These are phyloP conservation scores for Oriolus oriolus DNA, from an alignment of 2,113 vertebrate species.

Conservation along the genomic window DNA sequence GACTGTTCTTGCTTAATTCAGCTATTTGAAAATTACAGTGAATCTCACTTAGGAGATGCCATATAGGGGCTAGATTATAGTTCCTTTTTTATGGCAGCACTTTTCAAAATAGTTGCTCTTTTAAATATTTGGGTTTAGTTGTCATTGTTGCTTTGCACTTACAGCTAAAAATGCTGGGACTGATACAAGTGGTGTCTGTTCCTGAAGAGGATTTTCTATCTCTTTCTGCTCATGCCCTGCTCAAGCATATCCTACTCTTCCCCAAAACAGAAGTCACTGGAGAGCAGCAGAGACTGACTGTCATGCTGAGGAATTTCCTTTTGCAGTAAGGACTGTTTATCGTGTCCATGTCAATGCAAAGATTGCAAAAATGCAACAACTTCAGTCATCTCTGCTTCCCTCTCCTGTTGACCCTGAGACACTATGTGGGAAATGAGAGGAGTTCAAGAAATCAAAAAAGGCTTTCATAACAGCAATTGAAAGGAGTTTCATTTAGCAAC, in stretches of 20 bases:
- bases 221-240: neutral
- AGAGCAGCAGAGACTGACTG: neutral
- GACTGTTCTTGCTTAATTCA: neutral
- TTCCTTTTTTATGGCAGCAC: neutral
- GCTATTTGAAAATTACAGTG: neutral
- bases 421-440: neutral
- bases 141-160: neutral
- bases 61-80: neutral
- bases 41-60: neutral
- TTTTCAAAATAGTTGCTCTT: neutral
- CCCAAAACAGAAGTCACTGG: neutral
- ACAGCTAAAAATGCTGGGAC: neutral
- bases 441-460: neutral
- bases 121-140: neutral
- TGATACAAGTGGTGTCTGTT: neutral
- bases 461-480: neutral
- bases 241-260: neutral
- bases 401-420: neutral
- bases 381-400: neutral
- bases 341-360: neutral
- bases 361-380: neutral
- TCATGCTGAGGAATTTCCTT: neutral
- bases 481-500: neutral
- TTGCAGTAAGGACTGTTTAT: neutral
- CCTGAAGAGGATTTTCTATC: neutral